Base-by-base conservation (phyloP, 2,888 invertebrate genomes). In the Lycocerus yunnanus region DNA sequence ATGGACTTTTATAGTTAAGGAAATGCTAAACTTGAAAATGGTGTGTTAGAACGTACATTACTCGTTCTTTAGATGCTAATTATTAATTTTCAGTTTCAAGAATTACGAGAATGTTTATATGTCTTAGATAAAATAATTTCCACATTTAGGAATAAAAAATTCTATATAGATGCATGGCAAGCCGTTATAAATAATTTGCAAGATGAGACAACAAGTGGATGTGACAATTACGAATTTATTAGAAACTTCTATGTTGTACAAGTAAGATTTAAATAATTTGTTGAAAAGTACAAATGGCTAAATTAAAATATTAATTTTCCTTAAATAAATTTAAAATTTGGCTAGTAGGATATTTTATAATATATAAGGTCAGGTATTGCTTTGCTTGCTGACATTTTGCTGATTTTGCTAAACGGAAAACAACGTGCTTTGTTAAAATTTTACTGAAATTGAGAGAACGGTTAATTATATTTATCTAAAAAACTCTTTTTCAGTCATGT, bases 161-260 rank as follows among this genome's bases (percentile, higher is more conserved):
- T 82, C 75, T 84, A 83, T 69, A 74, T 83, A n/a, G 79, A 81
- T 8, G 85, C 84, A 11, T 86, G 85, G 86, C 82, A 85, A 73
- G 77, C 74, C 14, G 78, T 85, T 15, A 78, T 85, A 9, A 80
- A 82, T 74, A 70, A 84, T 72, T 78, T 78, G 1, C 83, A 85
- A 73, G 78, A 79, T 58, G 20, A 72, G 60, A 66, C 71, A 5
- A 21, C 24, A 6, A 68, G 6, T 43, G 13, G 2, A n/a, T 6
- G 76, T 4, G 76, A 76, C 27, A 78, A 80, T 58, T 69, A 80
- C 13, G 20, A 68, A 15, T 81, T 80, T 20, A 63, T 83, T n/a
- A 75, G 82, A 20, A 81, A 82, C 76, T 81, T 84, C 60, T 69
- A 79, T 27, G 77, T 80, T 68, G 79, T 85, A 71, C 84, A 85